phyloP scores from a whole-genome alignment of 2,797 vertebrate genomes.

The Sebastes hopkinsi region DNA sequence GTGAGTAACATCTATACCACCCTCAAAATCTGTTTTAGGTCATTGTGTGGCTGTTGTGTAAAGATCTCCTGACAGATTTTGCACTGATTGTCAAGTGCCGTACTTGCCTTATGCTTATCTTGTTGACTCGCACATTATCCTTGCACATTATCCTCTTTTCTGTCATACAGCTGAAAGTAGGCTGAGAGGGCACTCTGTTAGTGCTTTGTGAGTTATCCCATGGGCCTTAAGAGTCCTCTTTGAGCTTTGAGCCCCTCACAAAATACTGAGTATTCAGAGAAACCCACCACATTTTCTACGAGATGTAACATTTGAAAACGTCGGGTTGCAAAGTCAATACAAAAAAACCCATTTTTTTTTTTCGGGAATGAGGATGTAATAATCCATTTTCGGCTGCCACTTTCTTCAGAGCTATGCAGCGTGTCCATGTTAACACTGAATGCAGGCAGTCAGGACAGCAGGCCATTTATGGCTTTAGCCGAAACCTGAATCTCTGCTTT shows the following conservation, averaged over 20 bases:
- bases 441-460: conserved; percentile 7
- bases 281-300: not conserved
- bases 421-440: conserved; percentile 19
- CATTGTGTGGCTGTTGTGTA: not conserved
- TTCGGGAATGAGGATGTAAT: not conserved
- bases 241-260: not conserved
- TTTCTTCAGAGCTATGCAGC: not conserved
- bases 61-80: not conserved
- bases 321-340: not conserved
- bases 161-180: conserved; percentile 31
- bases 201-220: conserved; percentile 1
- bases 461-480: conserved; percentile 33
- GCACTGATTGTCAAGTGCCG: not conserved
- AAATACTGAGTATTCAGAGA: conserved; percentile 10
- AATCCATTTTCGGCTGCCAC: conserved; percentile 10
- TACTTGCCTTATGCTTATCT: conserved; percentile 33
- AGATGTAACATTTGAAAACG: not conserved
- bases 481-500: conserved; percentile 55
- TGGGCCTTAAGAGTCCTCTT: conserved; percentile 8
- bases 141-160: conserved; percentile 27
- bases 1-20: conserved; percentile 58
- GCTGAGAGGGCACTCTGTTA: conserved; percentile 38
- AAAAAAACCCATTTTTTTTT: not conserved
- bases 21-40: not conserved
- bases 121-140: conserved; percentile 41